These are phyloP conservation scores for Calidris pugnax DNA, from an alignment of 2,113 vertebrate species.

Conservation along the genomic window DNA sequence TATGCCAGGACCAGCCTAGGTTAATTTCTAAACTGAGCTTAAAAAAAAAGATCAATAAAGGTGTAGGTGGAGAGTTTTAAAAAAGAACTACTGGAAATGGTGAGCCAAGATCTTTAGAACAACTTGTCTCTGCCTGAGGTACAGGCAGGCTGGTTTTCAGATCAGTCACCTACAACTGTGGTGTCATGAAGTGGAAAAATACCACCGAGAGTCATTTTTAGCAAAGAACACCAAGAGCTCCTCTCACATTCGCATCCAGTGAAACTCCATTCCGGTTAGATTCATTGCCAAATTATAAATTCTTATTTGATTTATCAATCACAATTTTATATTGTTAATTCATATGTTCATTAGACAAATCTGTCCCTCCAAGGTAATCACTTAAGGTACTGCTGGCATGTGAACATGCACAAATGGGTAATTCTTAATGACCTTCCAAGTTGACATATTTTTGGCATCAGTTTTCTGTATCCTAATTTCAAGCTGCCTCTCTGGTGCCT, in stretches of 20 bases:
- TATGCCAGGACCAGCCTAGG: not conserved
- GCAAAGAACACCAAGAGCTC: conserved; percentile 37
- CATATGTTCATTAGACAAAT: conserved; percentile 46
- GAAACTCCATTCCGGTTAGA: conserved; percentile 19
- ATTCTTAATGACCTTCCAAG: conserved; percentile 65
- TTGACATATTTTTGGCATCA: conserved; percentile 62
- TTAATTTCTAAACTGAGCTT: not conserved
- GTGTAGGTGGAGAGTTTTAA: not conserved
- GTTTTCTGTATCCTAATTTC: conserved; percentile 55
- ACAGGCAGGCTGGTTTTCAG: conserved; percentile 20
- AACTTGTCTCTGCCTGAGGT: conserved; percentile 29
- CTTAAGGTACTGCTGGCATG: conserved; percentile 56
- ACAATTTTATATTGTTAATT: conserved; percentile 53
- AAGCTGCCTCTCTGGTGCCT: conserved; percentile 56
- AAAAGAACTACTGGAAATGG: conserved; percentile 26
- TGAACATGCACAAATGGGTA: conserved; percentile 58
- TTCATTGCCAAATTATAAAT: conserved; percentile 24
- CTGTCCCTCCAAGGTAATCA: conserved; percentile 57
- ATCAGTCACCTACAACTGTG: conserved; percentile 57
- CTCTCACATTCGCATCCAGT: conserved; percentile 18
- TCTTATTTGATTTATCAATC: conserved; percentile 58
- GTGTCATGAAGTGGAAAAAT: conserved; percentile 43
- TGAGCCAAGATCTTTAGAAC: conserved; percentile 47
- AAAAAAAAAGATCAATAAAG: not conserved
- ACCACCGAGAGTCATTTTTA: conserved; percentile 14